Percentiles rank a stretch among this genome's conserved stretches.
Conservation (phyloP, 2,113 vertebrate genomes). For the Trematomus loennbergii region DNA sequence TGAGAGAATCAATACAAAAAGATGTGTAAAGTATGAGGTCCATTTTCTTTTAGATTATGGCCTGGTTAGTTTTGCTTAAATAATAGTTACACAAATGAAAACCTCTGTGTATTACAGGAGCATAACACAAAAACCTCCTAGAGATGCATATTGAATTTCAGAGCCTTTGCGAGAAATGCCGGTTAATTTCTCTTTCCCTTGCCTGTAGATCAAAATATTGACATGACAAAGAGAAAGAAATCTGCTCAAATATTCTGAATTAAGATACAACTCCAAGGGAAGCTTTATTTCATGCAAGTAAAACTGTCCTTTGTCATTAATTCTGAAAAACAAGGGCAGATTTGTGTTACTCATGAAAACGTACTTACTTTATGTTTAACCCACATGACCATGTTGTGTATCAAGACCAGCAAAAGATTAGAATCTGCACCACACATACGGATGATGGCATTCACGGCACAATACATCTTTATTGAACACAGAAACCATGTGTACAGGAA, state of each 20-base stretch:
- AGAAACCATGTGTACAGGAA: constrained; percentile 70
- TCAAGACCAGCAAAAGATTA: not conserved
- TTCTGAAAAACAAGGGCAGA: no score
- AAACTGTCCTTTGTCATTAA: no score
- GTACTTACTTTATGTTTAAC: no score
- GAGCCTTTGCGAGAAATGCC: not conserved
- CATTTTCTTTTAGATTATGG: not conserved
- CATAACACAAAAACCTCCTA: not conserved
- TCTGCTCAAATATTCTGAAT: no score
- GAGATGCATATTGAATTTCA: not conserved
- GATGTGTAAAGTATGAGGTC: not conserved
- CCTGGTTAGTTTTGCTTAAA: not conserved
- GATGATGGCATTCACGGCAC: constrained; percentile 32
- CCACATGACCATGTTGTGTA: not conserved
- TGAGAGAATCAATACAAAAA: not conserved
- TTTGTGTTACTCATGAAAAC: no score
- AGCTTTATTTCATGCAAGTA: no score
- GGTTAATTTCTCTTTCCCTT: no score
- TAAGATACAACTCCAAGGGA: no score
- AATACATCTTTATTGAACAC: constrained; percentile 70
- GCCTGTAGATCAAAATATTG: no score
- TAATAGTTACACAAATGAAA: not conserved
- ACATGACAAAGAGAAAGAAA: no score
- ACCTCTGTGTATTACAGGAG: not conserved
- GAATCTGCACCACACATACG: not conserved